Evolutionary conservation across 1,140 invertebrate species (phyloP).

Genomic region (Microvelia longipes): DNA sequence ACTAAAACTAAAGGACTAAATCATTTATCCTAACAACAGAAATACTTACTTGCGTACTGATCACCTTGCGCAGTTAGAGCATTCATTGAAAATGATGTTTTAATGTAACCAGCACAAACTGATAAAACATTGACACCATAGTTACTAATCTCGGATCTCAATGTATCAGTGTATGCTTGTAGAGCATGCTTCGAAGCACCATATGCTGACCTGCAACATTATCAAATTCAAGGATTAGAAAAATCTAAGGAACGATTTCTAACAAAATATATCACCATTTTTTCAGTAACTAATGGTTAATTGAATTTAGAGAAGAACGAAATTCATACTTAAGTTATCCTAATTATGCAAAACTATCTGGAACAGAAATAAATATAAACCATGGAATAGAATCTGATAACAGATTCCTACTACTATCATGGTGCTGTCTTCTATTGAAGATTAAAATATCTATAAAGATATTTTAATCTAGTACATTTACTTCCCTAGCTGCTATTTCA

Average conservation of each 20-base stretch:
- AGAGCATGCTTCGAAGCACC: slow-evolving; percentile 88
- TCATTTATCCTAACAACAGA: too few relatives aligned
- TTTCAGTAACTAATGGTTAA: background rate
- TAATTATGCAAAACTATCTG: too few relatives aligned
- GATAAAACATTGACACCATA: slow-evolving; percentile 65
- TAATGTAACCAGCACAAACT: slow-evolving; percentile 76
- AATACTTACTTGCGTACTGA: background rate
- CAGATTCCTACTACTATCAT: too few relatives aligned
- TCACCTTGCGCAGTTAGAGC: slow-evolving; percentile 64
- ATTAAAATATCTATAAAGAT: too few relatives aligned
- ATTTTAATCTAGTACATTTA: too few relatives aligned
- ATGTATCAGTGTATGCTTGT: slow-evolving; percentile 71
- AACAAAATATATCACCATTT: background rate
- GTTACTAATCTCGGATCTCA: slow-evolving; percentile 59
- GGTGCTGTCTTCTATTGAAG: too few relatives aligned
- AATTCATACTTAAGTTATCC: background rate
- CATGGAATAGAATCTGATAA: too few relatives aligned
- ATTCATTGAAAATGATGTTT: slow-evolving; percentile 75
- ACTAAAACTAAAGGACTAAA: too few relatives aligned
- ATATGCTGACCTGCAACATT: slow-evolving; percentile 54
- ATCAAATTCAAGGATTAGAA: background rate
- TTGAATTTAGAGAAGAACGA: background rate
- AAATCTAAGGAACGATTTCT: background rate
- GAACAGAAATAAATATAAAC: too few relatives aligned
- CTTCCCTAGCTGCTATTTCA: too few relatives aligned